Conservation (phyloP, 2,888 invertebrate species). For the Macroteleia sp. region DNA sequence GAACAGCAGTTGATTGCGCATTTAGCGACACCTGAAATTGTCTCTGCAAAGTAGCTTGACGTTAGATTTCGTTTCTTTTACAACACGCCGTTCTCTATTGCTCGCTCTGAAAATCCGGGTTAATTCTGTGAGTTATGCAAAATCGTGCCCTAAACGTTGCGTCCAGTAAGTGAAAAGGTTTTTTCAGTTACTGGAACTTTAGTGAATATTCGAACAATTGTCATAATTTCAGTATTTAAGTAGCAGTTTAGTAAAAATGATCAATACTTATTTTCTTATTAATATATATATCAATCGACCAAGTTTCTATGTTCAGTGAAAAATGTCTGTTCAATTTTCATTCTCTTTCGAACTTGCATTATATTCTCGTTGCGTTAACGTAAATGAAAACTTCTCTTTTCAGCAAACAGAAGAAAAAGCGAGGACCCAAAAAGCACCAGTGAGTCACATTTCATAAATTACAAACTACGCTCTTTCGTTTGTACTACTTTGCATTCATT, state of each 20-base stretch:
- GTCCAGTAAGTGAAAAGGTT: conserved; percentile 15
- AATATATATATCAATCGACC: background rate
- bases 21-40: too few relatives aligned
- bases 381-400: conserved; percentile 72
- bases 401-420: conserved; percentile 82
- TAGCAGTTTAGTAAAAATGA: too few relatives aligned
- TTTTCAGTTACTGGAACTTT: conserved; percentile 8
- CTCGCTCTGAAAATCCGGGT: conserved; percentile 56
- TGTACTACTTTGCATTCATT: too few relatives aligned
- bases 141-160: background rate
- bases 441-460: too few relatives aligned
- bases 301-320: background rate
- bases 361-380: conserved; percentile 44
- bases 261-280: background rate
- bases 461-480: too few relatives aligned
- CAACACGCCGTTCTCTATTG: conserved; percentile 77
- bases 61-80: too few relatives aligned
- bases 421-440: conserved; percentile 77
- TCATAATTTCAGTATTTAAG: too few relatives aligned
- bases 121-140: conserved; percentile 60
- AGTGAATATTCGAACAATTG: too few relatives aligned
- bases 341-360: conserved; percentile 3
- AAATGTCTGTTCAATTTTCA: background rate
- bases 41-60: too few relatives aligned
- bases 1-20: too few relatives aligned